Conservation (phyloP, 2,797 vertebrate genomes). For the Gallirallus australis region DNA sequence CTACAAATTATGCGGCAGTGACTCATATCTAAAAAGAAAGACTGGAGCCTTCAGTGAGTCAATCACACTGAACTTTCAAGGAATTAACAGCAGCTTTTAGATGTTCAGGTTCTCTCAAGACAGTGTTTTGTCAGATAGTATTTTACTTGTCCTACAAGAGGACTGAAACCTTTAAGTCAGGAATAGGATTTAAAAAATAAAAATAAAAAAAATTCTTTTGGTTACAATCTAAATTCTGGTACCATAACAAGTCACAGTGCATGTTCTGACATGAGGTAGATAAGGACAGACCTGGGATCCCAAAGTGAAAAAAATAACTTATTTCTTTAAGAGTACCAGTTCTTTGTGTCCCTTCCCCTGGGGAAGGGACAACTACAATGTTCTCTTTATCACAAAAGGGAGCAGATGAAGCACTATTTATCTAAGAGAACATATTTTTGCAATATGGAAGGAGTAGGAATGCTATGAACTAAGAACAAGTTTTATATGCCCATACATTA, state of each 20-base stretch:
- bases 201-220: background rate
- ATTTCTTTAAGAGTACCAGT: background rate
- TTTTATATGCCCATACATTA: background rate
- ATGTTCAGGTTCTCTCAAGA: background rate
- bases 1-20: background rate
- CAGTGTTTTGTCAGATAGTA: background rate
- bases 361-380: background rate
- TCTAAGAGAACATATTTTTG: background rate
- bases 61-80: background rate
- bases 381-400: background rate
- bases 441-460: background rate
- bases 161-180: background rate
- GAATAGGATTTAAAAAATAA: background rate
- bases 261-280: background rate
- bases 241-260: background rate
- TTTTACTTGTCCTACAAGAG: background rate
- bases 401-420: background rate
- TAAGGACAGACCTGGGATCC: background rate
- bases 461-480: background rate
- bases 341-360: rapidly evolving
- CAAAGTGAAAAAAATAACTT: background rate
- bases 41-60: background rate
- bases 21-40: background rate
- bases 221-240: background rate
- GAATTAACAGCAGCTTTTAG: background rate